A percentile compares a stretch with the other conserved stretches of the same genome.
Conservation (phyloP, 2,888 invertebrate species). For the Fissipunctia ypsillon region DNA sequence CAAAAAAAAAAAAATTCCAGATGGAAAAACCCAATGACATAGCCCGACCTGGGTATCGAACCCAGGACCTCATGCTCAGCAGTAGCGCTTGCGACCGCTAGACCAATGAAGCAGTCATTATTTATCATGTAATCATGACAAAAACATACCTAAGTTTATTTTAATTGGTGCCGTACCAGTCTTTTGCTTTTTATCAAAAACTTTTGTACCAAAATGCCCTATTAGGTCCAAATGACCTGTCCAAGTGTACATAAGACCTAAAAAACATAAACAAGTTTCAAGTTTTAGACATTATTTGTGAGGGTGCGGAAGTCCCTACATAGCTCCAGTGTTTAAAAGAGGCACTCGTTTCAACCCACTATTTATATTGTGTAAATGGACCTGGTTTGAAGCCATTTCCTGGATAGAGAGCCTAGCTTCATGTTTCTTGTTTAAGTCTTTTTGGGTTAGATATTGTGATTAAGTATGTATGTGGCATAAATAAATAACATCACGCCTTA, state of each 20-base stretch:
- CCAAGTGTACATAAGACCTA: constrained; percentile 35
- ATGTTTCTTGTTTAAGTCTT: constrained; percentile 21
- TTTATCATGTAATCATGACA: too few relatives aligned
- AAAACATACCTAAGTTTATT: neutral
- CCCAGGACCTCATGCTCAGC: too few relatives aligned
- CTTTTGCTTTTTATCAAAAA: neutral
- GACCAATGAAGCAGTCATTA: too few relatives aligned
- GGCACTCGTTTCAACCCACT: constrained; percentile 48
- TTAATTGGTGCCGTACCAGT: neutral
- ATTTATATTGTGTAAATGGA: constrained; percentile 62
- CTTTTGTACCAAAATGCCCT: neutral
- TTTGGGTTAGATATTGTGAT: neutral
- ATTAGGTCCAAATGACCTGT: constrained; percentile 29
- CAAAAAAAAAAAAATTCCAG: too few relatives aligned
- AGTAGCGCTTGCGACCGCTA: too few relatives aligned
- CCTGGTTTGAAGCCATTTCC: constrained; percentile 22
- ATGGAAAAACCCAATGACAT: too few relatives aligned
- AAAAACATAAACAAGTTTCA: constrained; percentile 32
- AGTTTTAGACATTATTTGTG: constrained; percentile 47
- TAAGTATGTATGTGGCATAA: neutral
- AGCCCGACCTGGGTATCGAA: too few relatives aligned
- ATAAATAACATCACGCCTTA: neutral
- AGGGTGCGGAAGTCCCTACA: constrained; percentile 56
- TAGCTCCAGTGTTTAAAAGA: constrained; percentile 44
- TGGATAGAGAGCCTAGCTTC: constrained; percentile 1